Evolutionary conservation across 2,888 invertebrate genomes (phyloP).

Genomic region (Andricus curvator): DNA sequence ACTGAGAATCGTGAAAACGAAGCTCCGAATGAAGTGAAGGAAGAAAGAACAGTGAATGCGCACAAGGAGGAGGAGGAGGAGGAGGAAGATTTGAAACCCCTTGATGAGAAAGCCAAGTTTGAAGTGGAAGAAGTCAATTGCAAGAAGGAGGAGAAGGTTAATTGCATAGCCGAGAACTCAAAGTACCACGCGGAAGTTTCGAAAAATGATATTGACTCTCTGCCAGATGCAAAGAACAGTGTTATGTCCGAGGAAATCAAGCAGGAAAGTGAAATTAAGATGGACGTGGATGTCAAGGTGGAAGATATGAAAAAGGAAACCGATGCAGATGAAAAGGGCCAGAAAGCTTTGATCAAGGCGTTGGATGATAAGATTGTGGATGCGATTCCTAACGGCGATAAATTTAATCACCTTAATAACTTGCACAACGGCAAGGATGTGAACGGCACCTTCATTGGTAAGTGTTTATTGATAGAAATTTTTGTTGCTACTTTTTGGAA

Average conservation of each 20-base stretch:
- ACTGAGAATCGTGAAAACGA: conserved; percentile 71
- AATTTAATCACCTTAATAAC: conserved; percentile 76
- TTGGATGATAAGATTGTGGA: conserved; percentile 72
- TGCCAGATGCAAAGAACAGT: conserved; percentile 68
- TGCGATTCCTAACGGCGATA: conserved; percentile 76
- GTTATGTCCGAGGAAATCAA: conserved; percentile 71
- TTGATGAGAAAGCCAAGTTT: conserved; percentile 58
- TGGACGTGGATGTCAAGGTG: conserved; percentile 69
- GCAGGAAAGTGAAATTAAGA: conserved; percentile 67
- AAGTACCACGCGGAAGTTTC: conserved; percentile 61
- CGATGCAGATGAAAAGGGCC: conserved; percentile 57
- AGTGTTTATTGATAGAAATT: conserved; percentile 44
- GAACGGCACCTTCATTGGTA: conserved; percentile 74
- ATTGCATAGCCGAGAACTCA: conserved; percentile 63
- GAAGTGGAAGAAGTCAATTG: conserved; percentile 64
- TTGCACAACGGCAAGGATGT: conserved; percentile 74
- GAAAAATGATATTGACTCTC: conserved; percentile 62
- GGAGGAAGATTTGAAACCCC: conserved; percentile 55
- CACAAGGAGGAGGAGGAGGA: conserved; percentile 59
- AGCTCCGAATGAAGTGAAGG: conserved; percentile 67
- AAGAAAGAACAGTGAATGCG: conserved; percentile 64
- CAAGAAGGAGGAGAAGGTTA: conserved; percentile 67
- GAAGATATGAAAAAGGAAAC: conserved; percentile 67
- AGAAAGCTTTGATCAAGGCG: conserved; percentile 64
- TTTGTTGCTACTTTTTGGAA: not conserved